Evolutionary conservation across 2,113 vertebrate genomes (phyloP).

Genomic region (Capricornis sumatraensis): DNA sequence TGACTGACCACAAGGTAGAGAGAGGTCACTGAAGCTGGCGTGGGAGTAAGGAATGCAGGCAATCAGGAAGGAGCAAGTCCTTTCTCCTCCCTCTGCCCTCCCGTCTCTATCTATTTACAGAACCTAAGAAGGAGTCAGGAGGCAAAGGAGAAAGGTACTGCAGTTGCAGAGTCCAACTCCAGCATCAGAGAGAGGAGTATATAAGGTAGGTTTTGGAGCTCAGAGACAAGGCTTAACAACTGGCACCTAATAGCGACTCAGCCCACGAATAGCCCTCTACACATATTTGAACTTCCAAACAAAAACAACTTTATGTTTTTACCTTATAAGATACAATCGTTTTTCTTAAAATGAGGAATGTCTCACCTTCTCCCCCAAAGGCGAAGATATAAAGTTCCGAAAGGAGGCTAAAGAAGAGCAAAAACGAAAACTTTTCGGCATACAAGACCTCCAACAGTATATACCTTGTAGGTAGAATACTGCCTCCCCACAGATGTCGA

Average conservation of each 20-base stretch:
- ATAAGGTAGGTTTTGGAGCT: not conserved
- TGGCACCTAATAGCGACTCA: not conserved
- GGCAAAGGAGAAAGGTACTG: not conserved
- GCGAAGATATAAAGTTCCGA: not conserved
- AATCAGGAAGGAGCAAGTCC: not conserved
- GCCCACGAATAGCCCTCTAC: not conserved
- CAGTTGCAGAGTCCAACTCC: not conserved
- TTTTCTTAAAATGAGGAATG: not conserved
- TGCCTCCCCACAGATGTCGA: not conserved
- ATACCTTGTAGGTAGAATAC: not conserved
- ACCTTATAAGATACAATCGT: not conserved
- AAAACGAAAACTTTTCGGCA: not conserved
- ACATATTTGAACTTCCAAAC: not conserved
- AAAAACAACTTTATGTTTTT: not conserved
- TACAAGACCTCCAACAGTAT: not conserved
- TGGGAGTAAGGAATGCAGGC: not conserved
- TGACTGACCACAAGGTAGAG: not conserved
- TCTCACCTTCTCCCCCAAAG: not conserved
- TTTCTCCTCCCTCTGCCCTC: not conserved
- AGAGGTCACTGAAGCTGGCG: not conserved
- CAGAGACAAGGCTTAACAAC: not conserved
- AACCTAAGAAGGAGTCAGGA: not conserved
- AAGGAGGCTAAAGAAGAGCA: not conserved
- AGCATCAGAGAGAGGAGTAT: not conserved
- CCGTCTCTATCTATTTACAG: not conserved